phyloP scores from a whole-genome alignment of 2,113 vertebrate species.

The Prolemur simus region DNA sequence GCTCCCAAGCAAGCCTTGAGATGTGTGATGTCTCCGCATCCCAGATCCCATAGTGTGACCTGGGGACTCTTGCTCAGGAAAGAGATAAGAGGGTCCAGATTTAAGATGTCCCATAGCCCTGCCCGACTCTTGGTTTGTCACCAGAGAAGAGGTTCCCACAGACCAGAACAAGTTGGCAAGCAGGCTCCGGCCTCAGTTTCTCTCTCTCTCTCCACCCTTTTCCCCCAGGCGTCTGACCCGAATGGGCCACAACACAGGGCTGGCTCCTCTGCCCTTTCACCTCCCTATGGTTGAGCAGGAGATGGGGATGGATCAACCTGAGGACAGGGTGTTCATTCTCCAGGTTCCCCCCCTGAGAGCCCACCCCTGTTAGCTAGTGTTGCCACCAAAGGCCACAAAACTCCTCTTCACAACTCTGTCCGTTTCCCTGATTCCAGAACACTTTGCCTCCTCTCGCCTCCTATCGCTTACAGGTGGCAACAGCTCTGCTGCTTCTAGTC shows the following conservation, averaged over 20 bases:
- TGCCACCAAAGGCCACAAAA: not conserved
- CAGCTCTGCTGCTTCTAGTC: not conserved
- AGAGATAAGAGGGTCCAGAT: no score
- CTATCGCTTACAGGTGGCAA: not conserved
- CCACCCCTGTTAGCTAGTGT: not conserved
- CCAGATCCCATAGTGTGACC: rapidly evolving
- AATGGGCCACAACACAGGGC: not conserved
- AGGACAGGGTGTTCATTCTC: not conserved
- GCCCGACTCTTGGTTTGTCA: not conserved
- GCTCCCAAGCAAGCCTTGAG: not conserved
- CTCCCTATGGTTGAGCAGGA: not conserved
- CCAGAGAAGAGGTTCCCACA: not conserved
- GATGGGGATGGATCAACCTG: not conserved
- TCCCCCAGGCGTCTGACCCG: not conserved
- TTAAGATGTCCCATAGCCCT: not conserved
- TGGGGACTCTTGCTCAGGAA: not conserved
- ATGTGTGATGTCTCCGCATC: not conserved
- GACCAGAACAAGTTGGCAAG: not conserved
- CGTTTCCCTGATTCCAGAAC: not conserved
- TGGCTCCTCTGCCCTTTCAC: not conserved
- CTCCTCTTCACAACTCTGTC: not conserved
- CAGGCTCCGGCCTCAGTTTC: not conserved
- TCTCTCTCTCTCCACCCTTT: not conserved
- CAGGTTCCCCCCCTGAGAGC: not conserved
- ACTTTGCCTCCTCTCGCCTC: not conserved